Evolutionary conservation across 2,888 invertebrate species (phyloP).

Genomic region (Bursaphelenchus okinawaensis): DNA sequence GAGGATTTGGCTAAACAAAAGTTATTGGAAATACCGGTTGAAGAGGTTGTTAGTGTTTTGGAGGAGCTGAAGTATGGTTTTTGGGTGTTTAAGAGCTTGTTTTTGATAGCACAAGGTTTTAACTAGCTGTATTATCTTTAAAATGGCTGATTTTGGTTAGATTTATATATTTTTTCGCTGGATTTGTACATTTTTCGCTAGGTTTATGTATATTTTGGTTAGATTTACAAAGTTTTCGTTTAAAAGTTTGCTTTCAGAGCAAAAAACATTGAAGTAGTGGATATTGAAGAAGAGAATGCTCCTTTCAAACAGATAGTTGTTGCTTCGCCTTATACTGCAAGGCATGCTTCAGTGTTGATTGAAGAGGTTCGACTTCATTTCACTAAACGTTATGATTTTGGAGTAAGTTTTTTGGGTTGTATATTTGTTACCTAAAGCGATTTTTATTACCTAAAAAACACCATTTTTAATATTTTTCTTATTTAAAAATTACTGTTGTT

Average conservation of each 20-base stretch:
- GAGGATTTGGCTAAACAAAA: background rate
- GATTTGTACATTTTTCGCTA: too few species aligned
- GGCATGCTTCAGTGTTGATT: slow-evolving; percentile 15
- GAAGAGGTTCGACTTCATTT: slow-evolving; percentile 15
- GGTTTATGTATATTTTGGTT: too few species aligned
- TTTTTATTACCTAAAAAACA: too few species aligned
- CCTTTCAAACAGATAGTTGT: slow-evolving; percentile 8
- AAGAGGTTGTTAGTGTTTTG: slow-evolving; percentile 7
- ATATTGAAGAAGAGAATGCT: slow-evolving; percentile 1
- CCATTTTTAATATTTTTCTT: too few species aligned
- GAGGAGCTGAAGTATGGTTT: background rate
- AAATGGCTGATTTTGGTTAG: too few species aligned
- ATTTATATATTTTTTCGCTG: too few species aligned
- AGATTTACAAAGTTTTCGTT: too few species aligned
- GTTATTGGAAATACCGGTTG: slow-evolving; percentile 5
- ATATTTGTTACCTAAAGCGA: too few species aligned
- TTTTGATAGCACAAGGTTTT: too few species aligned
- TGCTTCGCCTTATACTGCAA: slow-evolving; percentile 13
- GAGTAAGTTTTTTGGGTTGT: slow-evolving; percentile 9
- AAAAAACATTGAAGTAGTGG: slow-evolving; percentile 16
- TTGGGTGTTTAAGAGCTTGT: too few species aligned
- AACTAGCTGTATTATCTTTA: too few species aligned
- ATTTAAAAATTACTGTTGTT: too few species aligned
- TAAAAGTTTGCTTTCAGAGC: slow-evolving; percentile 7
- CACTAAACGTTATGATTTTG: slow-evolving; percentile 12